phyloP scores from a whole-genome alignment of 1,140 invertebrate species.

The Chymomyza costata region DNA sequence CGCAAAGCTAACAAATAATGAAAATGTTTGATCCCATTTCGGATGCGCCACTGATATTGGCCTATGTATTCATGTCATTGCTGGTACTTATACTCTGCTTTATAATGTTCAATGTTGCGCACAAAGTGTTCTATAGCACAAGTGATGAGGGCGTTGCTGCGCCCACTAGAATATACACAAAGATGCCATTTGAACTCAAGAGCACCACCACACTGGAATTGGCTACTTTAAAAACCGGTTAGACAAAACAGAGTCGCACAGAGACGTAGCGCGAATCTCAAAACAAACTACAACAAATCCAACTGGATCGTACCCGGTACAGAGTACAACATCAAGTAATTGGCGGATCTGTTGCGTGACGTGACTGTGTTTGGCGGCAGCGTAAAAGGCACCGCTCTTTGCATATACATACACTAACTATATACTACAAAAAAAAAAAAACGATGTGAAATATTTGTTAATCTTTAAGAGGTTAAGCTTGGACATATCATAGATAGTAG shows the following conservation, averaged over 20 bases:
- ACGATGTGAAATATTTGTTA: too few relatives aligned
- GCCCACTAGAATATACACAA: too few relatives aligned
- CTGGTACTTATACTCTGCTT: conserved; percentile 66
- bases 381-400: too few relatives aligned
- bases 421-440: too few relatives aligned
- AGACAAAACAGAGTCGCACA: conserved; percentile 12
- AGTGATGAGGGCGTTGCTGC: background rate
- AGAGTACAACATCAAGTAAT: too few relatives aligned
- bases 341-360: too few relatives aligned
- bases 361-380: too few relatives aligned
- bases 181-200: conserved; percentile 3
- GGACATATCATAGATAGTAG: too few relatives aligned
- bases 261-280: conserved; percentile 15
- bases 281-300: conserved; percentile 4
- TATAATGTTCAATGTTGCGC: conserved; percentile 66
- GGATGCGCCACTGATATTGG: conserved; percentile 65
- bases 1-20: background rate
- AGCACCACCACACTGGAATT: conserved; percentile 51
- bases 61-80: conserved; percentile 65
- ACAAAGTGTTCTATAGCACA: conserved; percentile 59
- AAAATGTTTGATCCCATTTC: conserved; percentile 65
- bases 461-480: too few relatives aligned
- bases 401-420: too few relatives aligned
- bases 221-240: conserved; percentile 58
- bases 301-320: too few relatives aligned